Evolutionary conservation across 2,113 vertebrate species (phyloP).

Genomic region (Myiozetetes cayanensis): DNA sequence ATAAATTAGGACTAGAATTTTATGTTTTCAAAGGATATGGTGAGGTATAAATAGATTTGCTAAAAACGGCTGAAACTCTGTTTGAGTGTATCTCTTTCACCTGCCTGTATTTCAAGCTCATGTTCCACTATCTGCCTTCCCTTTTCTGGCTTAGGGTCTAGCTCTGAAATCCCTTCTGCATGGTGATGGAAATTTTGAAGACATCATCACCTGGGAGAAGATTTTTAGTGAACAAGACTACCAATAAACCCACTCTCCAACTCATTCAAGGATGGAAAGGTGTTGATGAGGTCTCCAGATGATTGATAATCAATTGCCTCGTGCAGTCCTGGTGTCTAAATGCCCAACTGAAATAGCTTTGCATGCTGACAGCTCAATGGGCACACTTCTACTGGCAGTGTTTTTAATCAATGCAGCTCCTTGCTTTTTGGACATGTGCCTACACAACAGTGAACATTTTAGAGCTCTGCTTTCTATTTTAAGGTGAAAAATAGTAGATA

Average conservation of each 20-base stretch:
- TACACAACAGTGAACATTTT: not conserved
- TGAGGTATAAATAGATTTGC: slow-evolving; percentile 57
- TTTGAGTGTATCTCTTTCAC: slow-evolving; percentile 55
- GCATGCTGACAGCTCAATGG: not conserved
- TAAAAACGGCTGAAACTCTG: slow-evolving; percentile 44
- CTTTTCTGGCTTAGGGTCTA: not conserved
- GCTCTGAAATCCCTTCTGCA: not conserved
- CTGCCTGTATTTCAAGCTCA: slow-evolving; percentile 43
- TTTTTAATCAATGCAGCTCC: not conserved
- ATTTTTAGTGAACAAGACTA: not conserved
- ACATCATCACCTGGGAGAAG: not conserved
- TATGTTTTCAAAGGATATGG: slow-evolving; percentile 63
- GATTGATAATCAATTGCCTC: not conserved
- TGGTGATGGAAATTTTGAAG: not conserved
- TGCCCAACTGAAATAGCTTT: not conserved
- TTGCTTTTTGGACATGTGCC: not conserved
- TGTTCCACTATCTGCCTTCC: not conserved
- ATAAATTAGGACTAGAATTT: slow-evolving; percentile 70
- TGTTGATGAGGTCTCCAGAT: not conserved
- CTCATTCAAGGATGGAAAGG: not conserved
- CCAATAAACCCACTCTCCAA: not conserved
- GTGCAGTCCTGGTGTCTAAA: not conserved
- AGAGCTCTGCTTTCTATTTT: slow-evolving; percentile 23
- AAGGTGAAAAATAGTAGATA: not conserved
- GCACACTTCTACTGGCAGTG: not conserved